These are phyloP conservation scores for Sphenopsis melanotis DNA, from an alignment of 2,797 vertebrate species.

Conservation along the genomic window DNA sequence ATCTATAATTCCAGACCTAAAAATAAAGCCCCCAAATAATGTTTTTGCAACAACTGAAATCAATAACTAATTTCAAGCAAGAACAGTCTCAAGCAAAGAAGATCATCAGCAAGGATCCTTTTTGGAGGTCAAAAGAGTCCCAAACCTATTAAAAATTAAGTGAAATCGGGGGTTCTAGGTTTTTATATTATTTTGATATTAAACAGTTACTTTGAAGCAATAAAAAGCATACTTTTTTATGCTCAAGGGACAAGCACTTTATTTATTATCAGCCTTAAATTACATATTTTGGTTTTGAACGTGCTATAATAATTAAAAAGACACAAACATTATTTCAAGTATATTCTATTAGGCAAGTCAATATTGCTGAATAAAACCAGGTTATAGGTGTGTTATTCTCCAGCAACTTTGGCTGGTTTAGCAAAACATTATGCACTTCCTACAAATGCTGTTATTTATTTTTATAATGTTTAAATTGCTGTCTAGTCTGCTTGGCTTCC, in stretches of 20 bases:
- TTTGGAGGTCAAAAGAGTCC: not conserved
- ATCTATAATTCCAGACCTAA: not conserved
- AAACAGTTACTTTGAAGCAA: not conserved
- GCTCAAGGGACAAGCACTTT: not conserved
- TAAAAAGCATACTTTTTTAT: too few species aligned
- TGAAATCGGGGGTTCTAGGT: not conserved
- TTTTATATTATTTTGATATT: not conserved
- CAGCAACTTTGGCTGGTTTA: not conserved
- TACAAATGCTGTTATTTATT: not conserved
- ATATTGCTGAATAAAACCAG: not conserved
- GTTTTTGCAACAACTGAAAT: not conserved
- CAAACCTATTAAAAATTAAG: not conserved
- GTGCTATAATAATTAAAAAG: not conserved
- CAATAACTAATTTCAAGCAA: not conserved
- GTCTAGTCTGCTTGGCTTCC: constrained; percentile 5
- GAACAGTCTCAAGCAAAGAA: not conserved
- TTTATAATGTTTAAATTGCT: not conserved
- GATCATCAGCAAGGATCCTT: not conserved
- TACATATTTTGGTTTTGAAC: not conserved
- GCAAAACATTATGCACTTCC: not conserved
- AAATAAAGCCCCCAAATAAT: not conserved
- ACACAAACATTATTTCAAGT: not conserved
- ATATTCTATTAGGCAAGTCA: not conserved
- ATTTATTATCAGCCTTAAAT: not conserved
- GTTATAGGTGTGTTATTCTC: not conserved